Evolutionary conservation across 2,113 vertebrate genomes (phyloP).

Genomic region (Myrmecobius fasciatus): DNA sequence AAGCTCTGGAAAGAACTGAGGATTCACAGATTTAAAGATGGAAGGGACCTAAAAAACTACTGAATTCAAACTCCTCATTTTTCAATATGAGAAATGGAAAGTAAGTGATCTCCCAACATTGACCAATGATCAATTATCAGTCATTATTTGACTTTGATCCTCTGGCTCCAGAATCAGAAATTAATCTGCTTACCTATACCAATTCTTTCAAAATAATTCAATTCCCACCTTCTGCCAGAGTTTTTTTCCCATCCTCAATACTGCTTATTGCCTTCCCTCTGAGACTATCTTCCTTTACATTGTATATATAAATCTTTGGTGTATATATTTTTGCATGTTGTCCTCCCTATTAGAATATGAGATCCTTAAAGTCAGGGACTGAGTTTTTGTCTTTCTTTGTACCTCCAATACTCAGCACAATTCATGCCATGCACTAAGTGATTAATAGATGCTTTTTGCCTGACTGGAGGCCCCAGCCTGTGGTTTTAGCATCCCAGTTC

Average conservation of each 20-base stretch:
- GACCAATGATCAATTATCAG: not conserved
- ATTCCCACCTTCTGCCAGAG: not conserved
- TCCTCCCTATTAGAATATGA: not conserved
- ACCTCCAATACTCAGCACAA: accelerated
- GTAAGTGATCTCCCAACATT: not conserved
- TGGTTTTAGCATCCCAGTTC: not conserved
- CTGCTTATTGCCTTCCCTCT: not conserved
- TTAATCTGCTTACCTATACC: not conserved
- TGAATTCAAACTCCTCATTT: not conserved
- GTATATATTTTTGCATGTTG: not conserved
- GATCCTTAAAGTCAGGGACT: not conserved
- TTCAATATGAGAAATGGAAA: not conserved
- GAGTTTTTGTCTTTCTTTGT: not conserved
- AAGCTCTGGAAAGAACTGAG: not conserved
- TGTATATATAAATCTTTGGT: not conserved
- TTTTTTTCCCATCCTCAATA: not conserved
- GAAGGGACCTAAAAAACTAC: not conserved
- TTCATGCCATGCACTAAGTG: not conserved
- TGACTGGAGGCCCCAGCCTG: not conserved
- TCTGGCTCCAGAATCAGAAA: not conserved
- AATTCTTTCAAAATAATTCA: not conserved
- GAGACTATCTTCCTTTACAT: not conserved
- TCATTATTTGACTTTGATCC: not conserved
- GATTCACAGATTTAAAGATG: not conserved
- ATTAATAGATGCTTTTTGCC: not conserved